Conservation (phyloP, 2,797 vertebrate species). For the Lycodopsis pacificus region DNA sequence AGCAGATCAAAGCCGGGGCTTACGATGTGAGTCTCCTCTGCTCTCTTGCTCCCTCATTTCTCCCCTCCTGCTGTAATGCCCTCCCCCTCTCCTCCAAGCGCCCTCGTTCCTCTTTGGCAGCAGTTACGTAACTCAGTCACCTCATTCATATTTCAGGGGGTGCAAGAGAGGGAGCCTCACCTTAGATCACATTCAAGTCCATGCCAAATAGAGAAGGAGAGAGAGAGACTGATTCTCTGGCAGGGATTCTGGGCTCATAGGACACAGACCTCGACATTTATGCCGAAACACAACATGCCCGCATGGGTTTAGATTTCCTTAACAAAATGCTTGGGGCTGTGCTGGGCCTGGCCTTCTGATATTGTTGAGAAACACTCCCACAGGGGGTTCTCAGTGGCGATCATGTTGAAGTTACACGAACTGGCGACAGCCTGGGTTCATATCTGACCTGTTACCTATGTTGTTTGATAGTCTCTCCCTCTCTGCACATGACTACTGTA, state of each 20-base stretch:
- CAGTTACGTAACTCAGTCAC: slow-evolving; percentile 69
- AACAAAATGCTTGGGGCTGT: slow-evolving; percentile 31
- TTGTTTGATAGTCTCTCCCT: neutral
- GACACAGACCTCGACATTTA: slow-evolving; percentile 38
- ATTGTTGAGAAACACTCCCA: slow-evolving; percentile 4
- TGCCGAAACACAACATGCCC: slow-evolving; percentile 40
- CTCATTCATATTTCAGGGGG: slow-evolving; percentile 78
- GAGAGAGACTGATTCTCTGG: slow-evolving; percentile 32
- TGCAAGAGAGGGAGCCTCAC: slow-evolving; percentile 54
- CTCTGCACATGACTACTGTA: too few species aligned
- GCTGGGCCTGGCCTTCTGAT: slow-evolving; percentile 23
- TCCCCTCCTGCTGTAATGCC: slow-evolving; percentile 23
- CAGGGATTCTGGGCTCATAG: slow-evolving; percentile 47
- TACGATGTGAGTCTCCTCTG: slow-evolving; percentile 90
- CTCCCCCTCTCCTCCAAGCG: slow-evolving; percentile 41
- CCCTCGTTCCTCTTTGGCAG: slow-evolving; percentile 58
- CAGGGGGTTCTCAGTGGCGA: too few species aligned
- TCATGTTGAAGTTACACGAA: too few species aligned
- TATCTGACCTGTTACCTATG: neutral
- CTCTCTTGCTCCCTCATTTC: slow-evolving; percentile 1
- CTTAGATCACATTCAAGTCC: slow-evolving; percentile 50
- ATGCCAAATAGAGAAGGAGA: slow-evolving; percentile 32
- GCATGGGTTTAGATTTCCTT: slow-evolving; percentile 28
- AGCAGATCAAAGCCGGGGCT: slow-evolving; percentile 98
- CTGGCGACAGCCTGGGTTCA: slow-evolving; percentile 2